phyloP scores from a whole-genome alignment of 2,888 invertebrate species.

The Alloplasta piceator region DNA sequence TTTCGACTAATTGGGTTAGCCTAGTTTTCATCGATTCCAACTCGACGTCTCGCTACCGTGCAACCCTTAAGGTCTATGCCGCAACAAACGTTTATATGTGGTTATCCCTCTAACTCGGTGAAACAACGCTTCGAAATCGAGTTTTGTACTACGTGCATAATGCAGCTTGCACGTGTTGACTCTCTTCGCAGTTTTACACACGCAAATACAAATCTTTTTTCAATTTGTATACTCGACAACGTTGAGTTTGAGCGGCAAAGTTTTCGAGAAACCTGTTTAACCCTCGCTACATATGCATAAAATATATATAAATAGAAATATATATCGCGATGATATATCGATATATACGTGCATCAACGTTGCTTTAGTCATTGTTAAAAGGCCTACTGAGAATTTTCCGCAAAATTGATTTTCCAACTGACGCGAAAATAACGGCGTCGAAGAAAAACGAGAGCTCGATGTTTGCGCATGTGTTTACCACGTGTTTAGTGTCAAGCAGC shows the following conservation, averaged over 20 bases:
- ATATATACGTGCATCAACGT: neutral
- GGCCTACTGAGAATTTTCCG: slow-evolving; percentile 41
- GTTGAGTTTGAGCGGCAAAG: slow-evolving; percentile 3
- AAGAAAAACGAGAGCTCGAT: neutral
- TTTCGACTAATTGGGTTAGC: slow-evolving; percentile 79
- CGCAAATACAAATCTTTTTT: neutral
- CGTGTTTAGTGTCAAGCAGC: too few species aligned
- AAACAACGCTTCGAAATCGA: slow-evolving; percentile 29
- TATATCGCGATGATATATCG: slow-evolving; percentile 10
- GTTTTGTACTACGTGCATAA: slow-evolving; percentile 60
- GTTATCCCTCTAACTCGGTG: too few species aligned
- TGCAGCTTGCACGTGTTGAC: slow-evolving; percentile 50
- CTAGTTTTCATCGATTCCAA: slow-evolving; percentile 77
- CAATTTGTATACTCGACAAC: neutral
- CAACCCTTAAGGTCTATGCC: slow-evolving; percentile 17
- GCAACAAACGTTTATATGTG: too few species aligned
- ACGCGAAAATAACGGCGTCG: slow-evolving; percentile 30
- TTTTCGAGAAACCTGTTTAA: slow-evolving; percentile 40
- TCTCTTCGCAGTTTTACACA: slow-evolving; percentile 38
- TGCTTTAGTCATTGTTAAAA: slow-evolving; percentile 8
- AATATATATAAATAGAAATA: neutral
- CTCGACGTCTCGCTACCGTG: slow-evolving; percentile 57
- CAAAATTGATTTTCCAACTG: slow-evolving; percentile 48
- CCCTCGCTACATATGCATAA: neutral
- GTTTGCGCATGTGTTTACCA: too few species aligned